Evolutionary conservation across 2,113 vertebrate genomes (phyloP), one percentile per base, ranked within the genome.

Genomic region (Nerophis ophidion): DNA sequence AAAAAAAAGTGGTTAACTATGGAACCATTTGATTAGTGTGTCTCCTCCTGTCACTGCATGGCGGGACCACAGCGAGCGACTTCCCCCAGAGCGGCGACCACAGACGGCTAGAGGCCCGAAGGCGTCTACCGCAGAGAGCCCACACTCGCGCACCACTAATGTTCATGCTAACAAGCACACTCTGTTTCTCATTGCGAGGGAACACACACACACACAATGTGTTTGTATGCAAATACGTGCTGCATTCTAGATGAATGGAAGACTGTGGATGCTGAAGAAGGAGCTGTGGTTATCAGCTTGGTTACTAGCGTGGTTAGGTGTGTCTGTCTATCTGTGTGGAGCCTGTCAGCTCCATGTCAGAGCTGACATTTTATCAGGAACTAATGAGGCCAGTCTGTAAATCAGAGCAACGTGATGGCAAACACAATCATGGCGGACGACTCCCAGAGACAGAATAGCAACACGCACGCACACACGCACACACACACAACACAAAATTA

Each of bases 11-110:
- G 63, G 74, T 76, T 7, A n/a, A 54, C 72, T 58, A 61, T 82
- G 87, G 84, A 86, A 84, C 71, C 76, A 3, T 89, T 85, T 82
- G 72, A 85, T 89, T 86, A 84, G 66, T 13, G 75, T 51, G 76
- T 86, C 84, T 82, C 80, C 65, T 66, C 65, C 68, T 76, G 82
- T 77, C 74, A 68, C 54, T 75, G 74, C 54, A 70, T 6, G 79
- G 75, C 77, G 76, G 74, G 75, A 70, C 81, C 80, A 56, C 82
- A 74, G 72, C 75, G 70, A 72, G 71, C 17, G 60, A 52, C 66
- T 72, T 61, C 70, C 61, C 68, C 66, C 71, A 63, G 66, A 17
- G 11, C 63, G 40, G 61, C 0, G 70, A 82, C 85, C 83, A 81
- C 87, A 79, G 79, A 74, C 66, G 45, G 76, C 73, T 61, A 1